Conservation (phyloP, 2,797 vertebrate species). For the Semotilus atromaculatus region DNA sequence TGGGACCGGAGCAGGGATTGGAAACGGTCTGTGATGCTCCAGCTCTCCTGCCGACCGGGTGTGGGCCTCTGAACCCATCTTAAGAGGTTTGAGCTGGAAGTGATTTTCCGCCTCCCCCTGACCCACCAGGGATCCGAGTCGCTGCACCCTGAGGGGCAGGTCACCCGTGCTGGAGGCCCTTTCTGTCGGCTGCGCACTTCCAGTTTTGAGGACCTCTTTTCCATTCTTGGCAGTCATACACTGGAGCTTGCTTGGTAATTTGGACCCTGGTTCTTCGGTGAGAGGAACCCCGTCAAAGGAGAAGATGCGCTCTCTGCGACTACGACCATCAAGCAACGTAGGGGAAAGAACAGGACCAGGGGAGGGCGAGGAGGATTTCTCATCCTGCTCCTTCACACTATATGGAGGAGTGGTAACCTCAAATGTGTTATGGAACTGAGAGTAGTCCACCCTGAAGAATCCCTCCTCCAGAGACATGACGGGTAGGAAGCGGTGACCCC, state of each 20-base stretch:
- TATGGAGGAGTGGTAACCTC: slow-evolving; percentile 86
- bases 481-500: slow-evolving; percentile 89
- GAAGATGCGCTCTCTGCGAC: slow-evolving; percentile 76
- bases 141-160: slow-evolving; percentile 79
- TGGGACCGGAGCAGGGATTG: slow-evolving; percentile 56
- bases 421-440: slow-evolving; percentile 89
- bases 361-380: slow-evolving; percentile 77
- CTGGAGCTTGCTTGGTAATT: slow-evolving; percentile 83
- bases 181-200: slow-evolving; percentile 67
- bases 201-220: slow-evolving; percentile 72
- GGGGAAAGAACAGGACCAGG: slow-evolving; percentile 72
- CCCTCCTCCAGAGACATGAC: slow-evolving; percentile 92
- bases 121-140: slow-evolving; percentile 77
- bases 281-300: slow-evolving; percentile 77
- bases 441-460: slow-evolving; percentile 90
- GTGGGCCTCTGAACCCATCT: slow-evolving; percentile 71
- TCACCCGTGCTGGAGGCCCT: slow-evolving; percentile 83
- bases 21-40: slow-evolving; percentile 69
- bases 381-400: slow-evolving; percentile 89
- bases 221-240: slow-evolving; percentile 82
- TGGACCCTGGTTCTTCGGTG: slow-evolving; percentile 71
- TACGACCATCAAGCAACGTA: slow-evolving; percentile 62
- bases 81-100: slow-evolving; percentile 77
- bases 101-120: slow-evolving; percentile 73
- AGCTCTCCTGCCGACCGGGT: slow-evolving; percentile 64